These are phyloP conservation scores for Campylomormyrus tamandua DNA, from an alignment of 2,113 vertebrate species.

Conservation along the genomic window DNA sequence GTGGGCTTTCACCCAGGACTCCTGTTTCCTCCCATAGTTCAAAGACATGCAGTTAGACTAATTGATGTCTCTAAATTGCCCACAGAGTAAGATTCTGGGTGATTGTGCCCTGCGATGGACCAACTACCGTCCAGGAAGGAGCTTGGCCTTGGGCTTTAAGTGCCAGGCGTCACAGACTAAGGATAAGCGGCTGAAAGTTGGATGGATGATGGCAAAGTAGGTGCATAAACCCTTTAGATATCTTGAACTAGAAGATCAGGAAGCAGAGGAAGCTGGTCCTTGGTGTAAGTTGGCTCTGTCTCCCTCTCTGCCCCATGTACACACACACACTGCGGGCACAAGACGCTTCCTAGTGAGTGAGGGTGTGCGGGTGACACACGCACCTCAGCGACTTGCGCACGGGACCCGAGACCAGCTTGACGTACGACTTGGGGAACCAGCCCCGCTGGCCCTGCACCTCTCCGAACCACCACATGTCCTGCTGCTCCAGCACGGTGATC, in stretches of 20 bases:
- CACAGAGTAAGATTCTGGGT: not conserved
- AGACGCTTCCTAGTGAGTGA: not conserved
- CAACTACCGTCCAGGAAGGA: not conserved
- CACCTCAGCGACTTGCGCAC: constrained; percentile 79
- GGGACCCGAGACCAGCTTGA: constrained; percentile 92
- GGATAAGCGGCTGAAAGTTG: not conserved
- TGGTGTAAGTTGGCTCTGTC: not conserved
- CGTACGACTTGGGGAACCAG: constrained; percentile 98
- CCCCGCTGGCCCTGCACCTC: constrained; percentile 96
- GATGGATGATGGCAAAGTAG: not conserved
- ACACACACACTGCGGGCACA: not conserved
- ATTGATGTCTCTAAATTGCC: not conserved
- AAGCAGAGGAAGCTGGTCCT: not conserved
- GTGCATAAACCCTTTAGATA: not conserved
- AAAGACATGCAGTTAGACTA: not conserved
- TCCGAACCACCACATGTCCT: constrained; percentile 99
- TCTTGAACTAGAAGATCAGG: not conserved
- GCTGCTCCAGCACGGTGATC: constrained; percentile 94
- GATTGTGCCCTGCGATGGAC: not conserved
- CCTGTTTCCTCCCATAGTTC: not conserved
- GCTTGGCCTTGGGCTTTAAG: not conserved
- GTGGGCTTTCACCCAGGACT: not conserved
- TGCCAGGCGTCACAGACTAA: not conserved
- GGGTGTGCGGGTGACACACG: not conserved
- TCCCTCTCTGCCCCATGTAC: not conserved